Evolutionary conservation across 2,888 invertebrate species (phyloP).

Genomic region (Agriotes lineatus): DNA sequence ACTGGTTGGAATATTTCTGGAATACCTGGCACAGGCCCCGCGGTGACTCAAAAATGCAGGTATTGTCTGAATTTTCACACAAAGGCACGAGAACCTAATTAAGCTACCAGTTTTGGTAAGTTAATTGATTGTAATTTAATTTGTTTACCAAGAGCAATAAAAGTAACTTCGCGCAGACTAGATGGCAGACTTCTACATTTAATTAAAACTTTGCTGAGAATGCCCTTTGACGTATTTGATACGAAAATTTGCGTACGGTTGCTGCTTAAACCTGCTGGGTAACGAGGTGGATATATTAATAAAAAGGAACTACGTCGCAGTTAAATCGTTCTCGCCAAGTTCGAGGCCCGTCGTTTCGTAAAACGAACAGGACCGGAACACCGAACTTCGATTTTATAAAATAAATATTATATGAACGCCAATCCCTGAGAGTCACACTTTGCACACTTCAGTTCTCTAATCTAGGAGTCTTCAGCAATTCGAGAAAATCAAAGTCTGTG

Average conservation of each 20-base stretch:
- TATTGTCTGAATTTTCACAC: not conserved
- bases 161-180: constrained; percentile 8
- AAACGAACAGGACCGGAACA: not conserved
- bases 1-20: not conserved
- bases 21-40: constrained; percentile 5
- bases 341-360: not conserved
- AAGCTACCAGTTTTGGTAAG: constrained; percentile 11
- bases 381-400: too few species aligned
- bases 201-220: constrained; percentile 10
- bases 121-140: constrained; percentile 21
- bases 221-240: constrained; percentile 4
- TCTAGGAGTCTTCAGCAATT: too few species aligned
- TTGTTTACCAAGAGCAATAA: constrained; percentile 19
- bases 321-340: not conserved
- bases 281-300: not conserved
- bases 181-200: constrained; percentile 1
- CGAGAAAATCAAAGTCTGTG: too few species aligned
- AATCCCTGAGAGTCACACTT: too few species aligned
- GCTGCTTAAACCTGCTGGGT: not conserved
- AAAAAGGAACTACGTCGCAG: not conserved
- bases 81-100: not conserved
- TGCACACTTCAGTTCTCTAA: too few species aligned
- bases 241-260: not conserved
- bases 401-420: too few species aligned
- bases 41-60: not conserved